These are phyloP conservation scores for Urechis unicinctus DNA, from an alignment of 2,888 invertebrate genomes.

Conservation along the genomic window DNA sequence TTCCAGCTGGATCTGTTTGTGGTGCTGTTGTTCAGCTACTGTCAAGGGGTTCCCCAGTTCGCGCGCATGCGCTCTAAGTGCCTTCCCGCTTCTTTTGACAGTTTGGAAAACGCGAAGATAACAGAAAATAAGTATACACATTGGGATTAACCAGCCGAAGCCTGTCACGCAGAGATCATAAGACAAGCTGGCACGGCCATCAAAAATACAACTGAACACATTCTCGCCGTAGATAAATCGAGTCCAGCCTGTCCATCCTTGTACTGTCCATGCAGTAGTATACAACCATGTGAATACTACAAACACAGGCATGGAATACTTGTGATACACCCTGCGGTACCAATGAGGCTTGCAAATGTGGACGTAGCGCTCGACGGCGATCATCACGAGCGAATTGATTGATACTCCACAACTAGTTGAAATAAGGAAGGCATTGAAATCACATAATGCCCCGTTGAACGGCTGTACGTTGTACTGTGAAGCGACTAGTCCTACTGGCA, in stretches of 20 bases:
- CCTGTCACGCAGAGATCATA: constrained; percentile 11
- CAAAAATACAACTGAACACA: constrained; percentile 11
- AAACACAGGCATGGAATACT: neutral
- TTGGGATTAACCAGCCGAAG: constrained; percentile 15
- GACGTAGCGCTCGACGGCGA: constrained; percentile 16
- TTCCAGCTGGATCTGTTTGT: too few species aligned
- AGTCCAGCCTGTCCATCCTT: constrained; percentile 18
- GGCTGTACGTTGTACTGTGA: constrained; percentile 8
- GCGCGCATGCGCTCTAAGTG: too few species aligned
- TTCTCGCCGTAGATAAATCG: constrained; percentile 9
- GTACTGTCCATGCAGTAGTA: constrained; percentile 8
- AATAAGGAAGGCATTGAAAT: constrained; percentile 15
- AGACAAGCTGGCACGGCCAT: constrained; percentile 8
- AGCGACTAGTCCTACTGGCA: constrained; percentile 13
- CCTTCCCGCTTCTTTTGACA: too few species aligned
- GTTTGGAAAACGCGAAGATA: constrained; percentile 15
- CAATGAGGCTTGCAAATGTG: constrained; percentile 5
- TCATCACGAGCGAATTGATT: constrained; percentile 13
- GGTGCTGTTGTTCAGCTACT: too few species aligned
- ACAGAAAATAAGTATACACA: constrained; percentile 8
- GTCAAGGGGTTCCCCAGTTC: too few species aligned
- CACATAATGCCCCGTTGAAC: constrained; percentile 8
- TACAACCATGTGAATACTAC: constrained; percentile 9
- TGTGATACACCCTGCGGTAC: constrained; percentile 3
- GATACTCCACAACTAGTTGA: constrained; percentile 12